Conservation (phyloP, 2,888 invertebrate species). For the Adelognathus sp. region DNA sequence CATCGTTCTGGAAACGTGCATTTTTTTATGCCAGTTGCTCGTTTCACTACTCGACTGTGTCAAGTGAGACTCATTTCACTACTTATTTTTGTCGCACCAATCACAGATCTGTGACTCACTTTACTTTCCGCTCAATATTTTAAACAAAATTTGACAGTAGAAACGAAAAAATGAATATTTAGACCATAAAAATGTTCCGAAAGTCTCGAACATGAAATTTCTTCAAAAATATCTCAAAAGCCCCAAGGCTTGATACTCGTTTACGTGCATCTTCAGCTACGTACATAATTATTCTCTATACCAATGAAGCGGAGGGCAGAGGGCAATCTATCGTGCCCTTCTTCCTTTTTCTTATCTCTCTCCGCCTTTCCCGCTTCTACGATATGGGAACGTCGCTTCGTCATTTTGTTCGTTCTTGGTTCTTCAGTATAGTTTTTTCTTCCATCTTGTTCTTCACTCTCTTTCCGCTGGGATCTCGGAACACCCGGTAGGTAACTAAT, state of each 20-base stretch:
- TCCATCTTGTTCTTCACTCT: slow-evolving; percentile 48
- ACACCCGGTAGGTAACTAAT: slow-evolving; percentile 78
- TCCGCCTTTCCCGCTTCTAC: neutral
- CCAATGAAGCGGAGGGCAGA: slow-evolving; percentile 57
- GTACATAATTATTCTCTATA: slow-evolving; percentile 37
- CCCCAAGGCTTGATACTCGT: neutral
- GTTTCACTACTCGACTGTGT: too few relatives aligned
- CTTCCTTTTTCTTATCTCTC: slow-evolving; percentile 1
- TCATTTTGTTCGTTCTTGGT: slow-evolving; percentile 6
- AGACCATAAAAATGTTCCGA: too few relatives aligned
- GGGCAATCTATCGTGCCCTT: slow-evolving; percentile 65
- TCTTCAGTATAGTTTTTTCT: slow-evolving; percentile 50
- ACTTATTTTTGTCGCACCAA: too few relatives aligned
- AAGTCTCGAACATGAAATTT: too few relatives aligned
- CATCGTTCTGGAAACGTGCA: too few relatives aligned
- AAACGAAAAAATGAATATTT: too few relatives aligned
- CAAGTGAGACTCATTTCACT: too few relatives aligned
- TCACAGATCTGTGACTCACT: too few relatives aligned
- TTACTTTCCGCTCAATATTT: too few relatives aligned
- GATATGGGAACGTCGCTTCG: slow-evolving; percentile 13
- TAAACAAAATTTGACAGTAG: too few relatives aligned
- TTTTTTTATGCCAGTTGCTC: too few relatives aligned
- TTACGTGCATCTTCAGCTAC: neutral
- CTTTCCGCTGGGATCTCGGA: slow-evolving; percentile 67
- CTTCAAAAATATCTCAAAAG: neutral